Base-by-base conservation (phyloP, 2,888 invertebrate species). In the Galerucella pusilla region DNA sequence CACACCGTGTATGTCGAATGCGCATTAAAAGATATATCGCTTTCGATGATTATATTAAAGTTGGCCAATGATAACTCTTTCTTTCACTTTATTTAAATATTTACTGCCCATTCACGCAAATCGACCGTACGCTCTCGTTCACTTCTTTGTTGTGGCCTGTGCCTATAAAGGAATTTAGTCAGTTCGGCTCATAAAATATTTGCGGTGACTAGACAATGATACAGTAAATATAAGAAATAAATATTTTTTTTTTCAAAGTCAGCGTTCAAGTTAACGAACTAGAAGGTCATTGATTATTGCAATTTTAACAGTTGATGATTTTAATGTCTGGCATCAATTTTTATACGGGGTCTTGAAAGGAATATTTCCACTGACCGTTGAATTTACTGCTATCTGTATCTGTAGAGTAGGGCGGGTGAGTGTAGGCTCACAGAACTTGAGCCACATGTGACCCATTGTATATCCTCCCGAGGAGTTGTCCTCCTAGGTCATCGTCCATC, bases 261-360 rank as follows among this genome's bases (percentile, higher is more conserved):
- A 61, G 60, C 65, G 65, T 75, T 49, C 59, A 63, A 61, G 71
- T 68, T 74, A 74, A 74, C 71, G 71, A 71, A 68, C 52, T 65
- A 73, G 66, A 71, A 77, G 75, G 73, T 71, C 75, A 61, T 70
- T 66, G 77, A 77, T 79, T 79, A 79, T 77, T 73, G 73, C 74
- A 60, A 79, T 76, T 77, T 64, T 65, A 77, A 77, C 73, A 75
- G 75, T 76, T 75, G 66, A 76, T 67, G 77, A 66, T 74, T 71
- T 77, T 78, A 73, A 75, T 75, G 71, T 69, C 69, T 20, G 11
- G 68, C 73, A 68, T 75, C 74, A 74, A 75, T 75, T 68, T 73
- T 75, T 73, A 74, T 76, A 75, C 74, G 67, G 77, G 76, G 76
- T 75, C 75, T 69, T 60, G 14, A 16, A 54, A 65, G 66, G 71